A percentile compares a stretch with the other conserved stretches of the same genome.
phyloP scores from a whole-genome alignment of 2,113 vertebrate genomes.

The Menura novaehollandiae region DNA sequence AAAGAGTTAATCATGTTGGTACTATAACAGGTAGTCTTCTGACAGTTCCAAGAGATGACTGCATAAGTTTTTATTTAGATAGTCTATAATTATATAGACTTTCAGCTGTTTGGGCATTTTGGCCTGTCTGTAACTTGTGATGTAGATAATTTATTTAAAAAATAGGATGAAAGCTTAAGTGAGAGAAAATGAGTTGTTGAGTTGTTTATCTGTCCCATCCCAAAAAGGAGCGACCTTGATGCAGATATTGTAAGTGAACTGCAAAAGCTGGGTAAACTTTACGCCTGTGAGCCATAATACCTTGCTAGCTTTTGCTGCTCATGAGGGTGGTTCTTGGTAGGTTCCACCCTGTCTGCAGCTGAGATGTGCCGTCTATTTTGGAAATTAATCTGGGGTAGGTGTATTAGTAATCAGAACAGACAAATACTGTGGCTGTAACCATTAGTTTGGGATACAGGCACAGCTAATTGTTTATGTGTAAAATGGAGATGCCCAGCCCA shows the following conservation, averaged over 20 bases:
- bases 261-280: neutral
- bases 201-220: neutral
- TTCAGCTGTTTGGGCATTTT: slow-evolving; percentile 40
- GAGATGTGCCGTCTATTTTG: neutral
- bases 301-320: neutral
- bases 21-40: neutral
- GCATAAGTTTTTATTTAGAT: slow-evolving; percentile 51
- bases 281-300: neutral
- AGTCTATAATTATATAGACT: slow-evolving; percentile 24
- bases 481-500: neutral
- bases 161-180: neutral
- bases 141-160: neutral
- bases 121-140: neutral
- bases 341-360: slow-evolving; percentile 31
- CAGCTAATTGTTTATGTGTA: neutral
- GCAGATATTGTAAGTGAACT: neutral
- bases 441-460: neutral
- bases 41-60: slow-evolving; percentile 35
- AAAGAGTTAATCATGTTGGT: neutral
- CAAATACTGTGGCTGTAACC: neutral
- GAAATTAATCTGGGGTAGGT: slow-evolving; percentile 12
- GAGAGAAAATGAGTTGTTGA: neutral
- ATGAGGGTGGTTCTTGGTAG: neutral
- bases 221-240: neutral
- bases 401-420: neutral